Conservation (phyloP, 2,888 invertebrate genomes). For the Nephrotoma flavescens region DNA sequence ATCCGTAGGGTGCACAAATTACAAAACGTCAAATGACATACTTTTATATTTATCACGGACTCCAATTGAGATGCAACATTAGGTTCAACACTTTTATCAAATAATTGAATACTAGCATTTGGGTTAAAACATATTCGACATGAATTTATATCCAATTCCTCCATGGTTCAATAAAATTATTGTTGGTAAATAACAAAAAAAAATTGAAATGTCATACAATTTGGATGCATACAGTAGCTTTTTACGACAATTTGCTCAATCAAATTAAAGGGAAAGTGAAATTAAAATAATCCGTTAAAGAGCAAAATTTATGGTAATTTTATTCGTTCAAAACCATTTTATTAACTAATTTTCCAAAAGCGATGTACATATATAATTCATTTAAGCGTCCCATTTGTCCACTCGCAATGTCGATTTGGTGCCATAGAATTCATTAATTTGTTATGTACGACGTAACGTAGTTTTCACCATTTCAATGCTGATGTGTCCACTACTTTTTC, state of each 20-base stretch:
- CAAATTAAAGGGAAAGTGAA: too few species aligned
- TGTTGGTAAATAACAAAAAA: neutral
- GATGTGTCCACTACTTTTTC: slow-evolving; percentile 82
- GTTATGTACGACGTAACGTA: slow-evolving; percentile 71
- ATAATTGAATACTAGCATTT: neutral
- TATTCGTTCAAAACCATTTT: neutral
- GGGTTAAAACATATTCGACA: neutral
- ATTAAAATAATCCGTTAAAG: neutral
- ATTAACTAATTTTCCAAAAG: slow-evolving; percentile 40
- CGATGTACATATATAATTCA: slow-evolving; percentile 68
- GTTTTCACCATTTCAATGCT: slow-evolving; percentile 89
- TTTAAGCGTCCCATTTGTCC: slow-evolving; percentile 67
- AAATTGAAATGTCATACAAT: neutral
- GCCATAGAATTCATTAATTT: slow-evolving; percentile 87
- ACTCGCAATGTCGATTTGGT: slow-evolving; percentile 47
- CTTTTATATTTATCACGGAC: neutral
- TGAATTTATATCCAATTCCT: neutral
- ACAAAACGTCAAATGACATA: neutral
- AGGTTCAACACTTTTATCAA: neutral
- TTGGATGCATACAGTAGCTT: neutral
- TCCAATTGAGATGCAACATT: neutral
- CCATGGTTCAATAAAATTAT: neutral
- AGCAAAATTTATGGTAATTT: neutral
- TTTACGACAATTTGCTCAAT: too few species aligned
- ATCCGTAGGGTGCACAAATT: neutral